These are phyloP conservation scores for Rana temporaria DNA, from an alignment of 2,113 vertebrate species.

Conservation along the genomic window DNA sequence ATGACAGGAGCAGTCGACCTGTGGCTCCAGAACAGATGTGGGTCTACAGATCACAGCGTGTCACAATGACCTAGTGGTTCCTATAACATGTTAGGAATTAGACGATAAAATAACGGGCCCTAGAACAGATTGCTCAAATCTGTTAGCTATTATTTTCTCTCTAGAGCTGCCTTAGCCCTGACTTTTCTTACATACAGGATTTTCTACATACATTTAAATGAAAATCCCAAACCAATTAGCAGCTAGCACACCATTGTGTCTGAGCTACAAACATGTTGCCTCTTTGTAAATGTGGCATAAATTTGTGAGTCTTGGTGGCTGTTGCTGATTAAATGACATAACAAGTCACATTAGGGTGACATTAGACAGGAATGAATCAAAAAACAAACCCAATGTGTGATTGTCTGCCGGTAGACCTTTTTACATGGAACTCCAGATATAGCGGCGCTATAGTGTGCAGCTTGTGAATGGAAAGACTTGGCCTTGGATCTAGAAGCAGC, in stretches of 20 bases:
- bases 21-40: neutral
- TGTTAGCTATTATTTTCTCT: neutral
- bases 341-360: slow-evolving; percentile 18
- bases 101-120: neutral
- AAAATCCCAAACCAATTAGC: neutral
- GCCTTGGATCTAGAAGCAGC: neutral
- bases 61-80: neutral
- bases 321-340: slow-evolving; percentile 24
- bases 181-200: too few species aligned
- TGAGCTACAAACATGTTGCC: neutral
- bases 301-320: neutral
- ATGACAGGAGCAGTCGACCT: neutral
- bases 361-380: slow-evolving; percentile 16
- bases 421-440: slow-evolving; percentile 10
- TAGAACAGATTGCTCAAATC: neutral
- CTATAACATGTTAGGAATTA: neutral
- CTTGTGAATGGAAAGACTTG: slow-evolving; percentile 18
- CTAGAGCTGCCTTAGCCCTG: too few species aligned
- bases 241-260: neutral
- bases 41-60: neutral
- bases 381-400: neutral
- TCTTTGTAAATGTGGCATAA: neutral
- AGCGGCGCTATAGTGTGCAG: neutral
- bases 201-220: neutral
- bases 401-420: slow-evolving; percentile 13